Base-by-base conservation (phyloP, 2,113 vertebrate species). In the Grantiella picta region DNA sequence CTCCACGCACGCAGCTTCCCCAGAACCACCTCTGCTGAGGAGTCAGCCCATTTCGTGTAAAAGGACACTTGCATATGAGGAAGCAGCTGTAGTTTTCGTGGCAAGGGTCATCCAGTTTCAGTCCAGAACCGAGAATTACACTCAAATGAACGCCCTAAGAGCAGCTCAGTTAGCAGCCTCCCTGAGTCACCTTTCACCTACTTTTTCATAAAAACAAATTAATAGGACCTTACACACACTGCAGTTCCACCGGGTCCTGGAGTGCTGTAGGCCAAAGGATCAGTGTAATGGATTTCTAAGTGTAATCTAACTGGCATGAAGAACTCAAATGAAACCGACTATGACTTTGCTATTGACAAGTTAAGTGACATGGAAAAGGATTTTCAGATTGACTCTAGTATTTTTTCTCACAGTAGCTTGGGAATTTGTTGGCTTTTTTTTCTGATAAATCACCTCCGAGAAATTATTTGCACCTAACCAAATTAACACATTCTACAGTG, bases 61-160 rank as follows among this genome's bases (percentile, higher is more conserved):
- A 87, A 82, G 49, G 64, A 54, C 23, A 76, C 59, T 80, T 72
- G 79, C 94, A 93, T 35, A 94, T 54, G 21, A 94, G 88, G 94
- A 96, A 96, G 50, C 85, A 94, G 90, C 87, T 82, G 56, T 75
- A 82, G 65, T 21, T 76, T 72, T 79, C 40, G 82, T 85, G 85
- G 49, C 88, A 90, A 82, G 45, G 81, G 71, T 92, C 79, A 86
- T 33, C 45, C 73, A 15, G 12, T 71, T 83, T 53, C 73, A 63
- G 31, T 28, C 47, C 53, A 76, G 52, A 88, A 24, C 38, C 38
- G 77, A 71, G 82, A 89, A 64, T 22, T 68, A n/a, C 35, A 31
- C n/a, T 79, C 28, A 15, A 47, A 42, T 25, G 45, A 83, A 7
- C n/a, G 45, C 75, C 29, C 61, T 60, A 20, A 31, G 38, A 73